Evolutionary conservation across 2,797 vertebrate genomes (phyloP).

Genomic region (Neomorphus geoffroyi): DNA sequence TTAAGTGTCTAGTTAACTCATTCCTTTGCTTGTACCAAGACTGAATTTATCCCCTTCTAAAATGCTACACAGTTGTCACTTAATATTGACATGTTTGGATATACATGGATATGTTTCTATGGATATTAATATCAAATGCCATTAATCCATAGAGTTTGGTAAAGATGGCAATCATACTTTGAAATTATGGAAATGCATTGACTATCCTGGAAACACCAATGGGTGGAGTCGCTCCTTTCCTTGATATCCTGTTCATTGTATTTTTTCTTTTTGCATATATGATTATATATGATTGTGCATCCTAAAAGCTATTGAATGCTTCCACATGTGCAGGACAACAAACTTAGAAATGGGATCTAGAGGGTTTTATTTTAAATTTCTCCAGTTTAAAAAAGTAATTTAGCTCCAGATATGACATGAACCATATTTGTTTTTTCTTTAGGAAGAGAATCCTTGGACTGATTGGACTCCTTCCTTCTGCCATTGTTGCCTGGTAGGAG

Average conservation of each 20-base stretch:
- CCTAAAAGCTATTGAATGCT: neutral
- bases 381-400: neutral
- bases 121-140: neutral
- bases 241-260: neutral
- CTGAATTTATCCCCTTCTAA: neutral
- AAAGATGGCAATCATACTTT: neutral
- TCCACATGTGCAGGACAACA: neutral
- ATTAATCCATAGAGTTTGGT: neutral
- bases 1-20: neutral
- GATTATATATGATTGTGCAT: neutral
- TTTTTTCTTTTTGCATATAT: neutral
- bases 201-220: neutral
- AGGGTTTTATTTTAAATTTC: neutral
- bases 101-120: neutral
- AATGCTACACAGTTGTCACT: neutral
- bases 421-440: constrained; percentile 18
- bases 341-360: neutral
- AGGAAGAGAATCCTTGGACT: neutral
- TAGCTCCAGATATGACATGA: neutral
- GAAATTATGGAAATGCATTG: neutral
- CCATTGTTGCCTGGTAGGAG: neutral
- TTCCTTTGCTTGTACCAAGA: neutral
- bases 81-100: neutral
- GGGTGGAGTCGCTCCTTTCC: neutral
- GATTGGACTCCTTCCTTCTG: constrained; percentile 2